Conservation (phyloP, 2,113 vertebrate species). For the Guaruba guarouba region DNA sequence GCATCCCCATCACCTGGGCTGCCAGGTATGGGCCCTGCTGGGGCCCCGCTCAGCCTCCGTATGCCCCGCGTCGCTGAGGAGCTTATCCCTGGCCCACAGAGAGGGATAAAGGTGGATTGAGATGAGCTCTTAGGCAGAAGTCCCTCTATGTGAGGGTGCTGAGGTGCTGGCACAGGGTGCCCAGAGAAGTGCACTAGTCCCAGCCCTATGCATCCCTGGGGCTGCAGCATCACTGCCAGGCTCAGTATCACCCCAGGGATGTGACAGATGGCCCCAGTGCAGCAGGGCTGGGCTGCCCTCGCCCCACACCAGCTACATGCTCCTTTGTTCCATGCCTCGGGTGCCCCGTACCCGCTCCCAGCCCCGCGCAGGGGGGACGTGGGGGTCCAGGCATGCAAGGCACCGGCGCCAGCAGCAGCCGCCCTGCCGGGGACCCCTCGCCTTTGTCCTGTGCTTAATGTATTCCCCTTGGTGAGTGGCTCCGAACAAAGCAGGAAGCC, state of each 20-base stretch:
- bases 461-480: conserved; percentile 76
- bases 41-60: neutral
- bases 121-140: neutral
- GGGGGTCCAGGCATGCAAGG: neutral
- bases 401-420: conserved; percentile 31
- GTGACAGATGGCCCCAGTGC: conserved; percentile 72
- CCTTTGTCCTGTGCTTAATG: conserved; percentile 81
- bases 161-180: neutral
- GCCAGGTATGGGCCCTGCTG: conserved; percentile 78
- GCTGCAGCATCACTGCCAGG: neutral
- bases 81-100: fast-evolving
- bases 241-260: neutral
- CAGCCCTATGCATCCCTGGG: neutral
- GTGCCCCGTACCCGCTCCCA: neutral
- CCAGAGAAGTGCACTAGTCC: neutral
- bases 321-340: conserved; percentile 64
- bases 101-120: neutral
- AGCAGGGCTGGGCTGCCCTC: conserved; percentile 1
- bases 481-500: conserved; percentile 80
- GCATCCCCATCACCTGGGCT: conserved; percentile 93
- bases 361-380: neutral
- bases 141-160: neutral
- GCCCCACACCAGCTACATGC: neutral
- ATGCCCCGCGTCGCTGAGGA: neutral
- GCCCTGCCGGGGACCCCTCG: conserved; percentile 54